phyloP scores from a whole-genome alignment of 1,140 invertebrate species.

The Octopus bimaculoides region DNA sequence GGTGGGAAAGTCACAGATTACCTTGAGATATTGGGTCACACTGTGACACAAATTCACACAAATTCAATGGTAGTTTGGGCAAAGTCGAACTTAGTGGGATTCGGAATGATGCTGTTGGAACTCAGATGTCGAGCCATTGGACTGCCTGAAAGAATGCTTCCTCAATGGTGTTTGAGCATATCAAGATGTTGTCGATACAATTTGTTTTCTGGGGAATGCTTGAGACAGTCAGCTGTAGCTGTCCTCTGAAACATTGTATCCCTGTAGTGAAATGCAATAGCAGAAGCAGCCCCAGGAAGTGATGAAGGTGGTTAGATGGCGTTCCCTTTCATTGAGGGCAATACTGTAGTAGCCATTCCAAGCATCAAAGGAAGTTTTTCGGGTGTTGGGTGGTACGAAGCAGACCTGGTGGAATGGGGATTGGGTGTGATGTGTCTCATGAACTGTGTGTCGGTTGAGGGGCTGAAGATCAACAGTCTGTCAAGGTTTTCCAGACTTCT shows the following conservation, averaged over 20 bases:
- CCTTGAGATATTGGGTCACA: conserved; percentile 23
- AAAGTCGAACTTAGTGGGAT: conserved; percentile 38
- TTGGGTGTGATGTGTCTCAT: conserved; percentile 18
- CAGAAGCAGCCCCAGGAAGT: conserved; percentile 34
- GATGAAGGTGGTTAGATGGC: conserved; percentile 11
- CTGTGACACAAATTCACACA: conserved; percentile 35
- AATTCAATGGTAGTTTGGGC: conserved; percentile 31
- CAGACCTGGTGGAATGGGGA: conserved; percentile 20
- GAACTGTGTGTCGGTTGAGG: conserved; percentile 22
- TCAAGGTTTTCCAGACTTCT: conserved; percentile 28
- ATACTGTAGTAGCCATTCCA: conserved; percentile 30
- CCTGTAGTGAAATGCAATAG: conserved; percentile 23
- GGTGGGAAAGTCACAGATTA: conserved; percentile 24
- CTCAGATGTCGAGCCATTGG: conserved; percentile 30
- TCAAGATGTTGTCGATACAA: conserved; percentile 29
- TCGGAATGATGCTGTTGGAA: conserved; percentile 38
- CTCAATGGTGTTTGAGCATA: no score
- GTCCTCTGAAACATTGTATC: background rate
- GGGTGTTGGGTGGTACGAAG: conserved; percentile 21
- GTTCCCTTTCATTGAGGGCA: conserved; percentile 21
- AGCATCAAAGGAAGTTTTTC: conserved; percentile 28
- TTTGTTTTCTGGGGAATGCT: conserved; percentile 32
- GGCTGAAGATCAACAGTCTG: conserved; percentile 32
- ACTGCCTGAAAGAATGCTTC: conserved; percentile 17
- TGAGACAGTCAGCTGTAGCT: background rate